phyloP scores from a whole-genome alignment of 2,113 vertebrate genomes.

The Ammodytes dubius region DNA sequence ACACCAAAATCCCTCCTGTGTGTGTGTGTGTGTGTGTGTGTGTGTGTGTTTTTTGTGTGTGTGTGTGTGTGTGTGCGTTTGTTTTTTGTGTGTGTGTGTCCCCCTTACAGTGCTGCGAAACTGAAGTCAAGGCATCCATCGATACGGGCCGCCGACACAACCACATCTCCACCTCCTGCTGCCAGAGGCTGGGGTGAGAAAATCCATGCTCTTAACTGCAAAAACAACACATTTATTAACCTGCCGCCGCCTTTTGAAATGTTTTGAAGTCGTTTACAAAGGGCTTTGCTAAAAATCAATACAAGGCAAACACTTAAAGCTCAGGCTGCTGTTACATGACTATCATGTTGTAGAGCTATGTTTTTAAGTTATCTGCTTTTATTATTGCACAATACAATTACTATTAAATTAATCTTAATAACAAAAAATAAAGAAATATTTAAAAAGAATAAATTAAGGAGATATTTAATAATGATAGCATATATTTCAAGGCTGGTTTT shows the following conservation, averaged over 20 bases:
- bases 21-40: not conserved
- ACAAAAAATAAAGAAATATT: not conserved
- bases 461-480: not conserved
- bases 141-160: conserved; percentile 91
- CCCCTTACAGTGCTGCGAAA: conserved; percentile 86
- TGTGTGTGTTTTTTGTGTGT: too few relatives aligned
- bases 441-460: not conserved
- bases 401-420: not conserved
- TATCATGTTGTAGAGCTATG: too few relatives aligned
- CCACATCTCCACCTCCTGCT: conserved; percentile 89
- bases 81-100: too few relatives aligned
- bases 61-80: too few relatives aligned
- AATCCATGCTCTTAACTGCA: not conserved
- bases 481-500: not conserved
- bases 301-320: not conserved
- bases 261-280: not conserved
- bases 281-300: not conserved
- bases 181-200: conserved; percentile 91
- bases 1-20: conserved; percentile 41
- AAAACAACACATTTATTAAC: not conserved
- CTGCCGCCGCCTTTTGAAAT: not conserved
- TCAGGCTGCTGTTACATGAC: too few relatives aligned
- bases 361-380: too few relatives aligned
- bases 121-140: conserved; percentile 87
- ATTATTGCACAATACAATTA: too few relatives aligned